Conservation (phyloP, 2,797 vertebrate genomes). For the Cossypha caffra region DNA sequence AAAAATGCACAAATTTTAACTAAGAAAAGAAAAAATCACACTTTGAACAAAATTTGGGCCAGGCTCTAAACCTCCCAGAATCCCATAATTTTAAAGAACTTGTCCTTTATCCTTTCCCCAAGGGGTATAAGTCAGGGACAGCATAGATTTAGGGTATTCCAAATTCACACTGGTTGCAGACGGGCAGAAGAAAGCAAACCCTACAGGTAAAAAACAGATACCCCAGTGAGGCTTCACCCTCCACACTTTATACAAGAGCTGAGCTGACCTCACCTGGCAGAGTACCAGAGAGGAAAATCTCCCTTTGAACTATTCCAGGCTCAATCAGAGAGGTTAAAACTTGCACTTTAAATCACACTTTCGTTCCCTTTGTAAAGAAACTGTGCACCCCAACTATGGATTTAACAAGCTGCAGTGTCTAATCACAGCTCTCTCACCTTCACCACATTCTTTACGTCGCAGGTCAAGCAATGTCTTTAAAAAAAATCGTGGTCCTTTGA, state of each 20-base stretch:
- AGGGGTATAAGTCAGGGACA: neutral
- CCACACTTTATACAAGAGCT: neutral
- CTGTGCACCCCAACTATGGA: neutral
- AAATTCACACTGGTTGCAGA: neutral
- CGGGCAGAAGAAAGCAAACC: neutral
- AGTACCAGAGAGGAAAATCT: neutral
- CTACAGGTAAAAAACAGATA: neutral
- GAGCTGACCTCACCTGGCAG: neutral
- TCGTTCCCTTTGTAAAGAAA: neutral
- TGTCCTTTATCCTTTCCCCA: neutral
- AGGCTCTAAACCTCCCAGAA: neutral
- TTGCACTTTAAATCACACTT: neutral
- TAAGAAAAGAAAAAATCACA: neutral
- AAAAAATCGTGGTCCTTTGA: neutral
- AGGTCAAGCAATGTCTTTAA: neutral
- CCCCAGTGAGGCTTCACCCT: neutral
- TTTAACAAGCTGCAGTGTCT: slow-evolving; percentile 19
- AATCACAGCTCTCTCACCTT: slow-evolving; percentile 21
- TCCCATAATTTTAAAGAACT: neutral
- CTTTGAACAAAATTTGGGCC: neutral
- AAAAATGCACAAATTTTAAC: neutral
- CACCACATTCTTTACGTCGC: neutral
- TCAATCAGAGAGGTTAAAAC: neutral
- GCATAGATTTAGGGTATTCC: neutral
- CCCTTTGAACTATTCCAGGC: neutral